Evolutionary conservation across 1,140 invertebrate species (phyloP), one percentile per base, ranked within the genome.

Genomic region (Caenorhabditis briggsae): DNA sequence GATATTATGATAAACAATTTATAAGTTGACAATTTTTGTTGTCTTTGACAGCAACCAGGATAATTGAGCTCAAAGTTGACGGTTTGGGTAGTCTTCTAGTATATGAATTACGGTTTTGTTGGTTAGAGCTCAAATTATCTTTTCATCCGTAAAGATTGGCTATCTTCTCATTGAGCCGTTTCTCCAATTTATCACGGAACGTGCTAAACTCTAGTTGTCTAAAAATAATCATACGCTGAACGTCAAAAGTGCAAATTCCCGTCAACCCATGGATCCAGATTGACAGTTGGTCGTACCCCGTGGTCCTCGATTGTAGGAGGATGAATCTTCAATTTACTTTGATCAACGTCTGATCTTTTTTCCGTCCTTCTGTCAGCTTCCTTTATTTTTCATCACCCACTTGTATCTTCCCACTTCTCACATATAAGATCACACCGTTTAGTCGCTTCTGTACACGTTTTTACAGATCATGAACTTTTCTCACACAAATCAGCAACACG

Each of bases 381-480:
- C 23, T 9, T 2, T 9, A 3, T 33, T 23, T 33, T 33, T 64
- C n/a, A 8, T 59, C 33, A 18, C 5, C 64, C 64, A 46, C 43
- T 43, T 46, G 43, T 70, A 11, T 43, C 41, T 46, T 70, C 2
- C 16, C 33, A 33, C 33, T 33, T 33, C 33, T 33, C 33, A 33
- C 33, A 2, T 3, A 33, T n/a, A 7, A 11, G 23, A 20, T 46
- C 18, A 43, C 43, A 25, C 65, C 65, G 20, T 46, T 46, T 70
- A 7, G 5, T 70, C 65, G 7, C 6, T 46, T 46, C 18, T 78
- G 6, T 20, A 20, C 56, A n/a, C 16, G 8, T 18, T 53, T 20
- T 78, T n/a, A 8, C 53, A 23, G 70, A 78, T 70, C 64, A 70
- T 70, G 64, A 70, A 70, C 64, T 70, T 46, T 70, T 70, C 64